phyloP scores from a whole-genome alignment of 2,113 vertebrate genomes.

The Oreocharis arfaki region DNA sequence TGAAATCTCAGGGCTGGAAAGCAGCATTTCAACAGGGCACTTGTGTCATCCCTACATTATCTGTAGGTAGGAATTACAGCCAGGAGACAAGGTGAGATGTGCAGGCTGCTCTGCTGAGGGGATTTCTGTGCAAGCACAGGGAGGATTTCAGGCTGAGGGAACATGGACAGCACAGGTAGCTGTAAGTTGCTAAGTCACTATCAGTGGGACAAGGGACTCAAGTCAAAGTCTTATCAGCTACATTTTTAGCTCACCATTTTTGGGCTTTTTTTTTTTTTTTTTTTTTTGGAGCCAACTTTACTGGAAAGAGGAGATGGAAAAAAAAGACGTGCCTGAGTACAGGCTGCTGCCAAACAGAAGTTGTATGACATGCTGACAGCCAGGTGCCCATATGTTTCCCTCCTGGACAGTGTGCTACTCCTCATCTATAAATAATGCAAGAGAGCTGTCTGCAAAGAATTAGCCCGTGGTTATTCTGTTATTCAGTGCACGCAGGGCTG shows the following conservation, averaged over 20 bases:
- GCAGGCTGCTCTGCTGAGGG: neutral
- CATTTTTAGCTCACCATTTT: neutral
- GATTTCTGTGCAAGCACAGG: neutral
- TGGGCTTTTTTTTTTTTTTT: neutral
- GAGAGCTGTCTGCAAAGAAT: neutral
- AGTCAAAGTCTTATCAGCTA: neutral
- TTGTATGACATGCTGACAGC: neutral
- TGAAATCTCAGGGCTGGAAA: neutral
- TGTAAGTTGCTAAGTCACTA: neutral
- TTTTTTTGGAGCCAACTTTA: neutral
- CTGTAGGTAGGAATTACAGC: neutral
- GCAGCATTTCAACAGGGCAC: neutral
- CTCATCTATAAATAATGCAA: neutral
- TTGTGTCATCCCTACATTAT: neutral
- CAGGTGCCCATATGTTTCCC: neutral
- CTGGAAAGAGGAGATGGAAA: neutral
- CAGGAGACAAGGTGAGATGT: neutral
- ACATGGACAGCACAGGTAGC: accelerated
- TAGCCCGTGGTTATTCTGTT: neutral
- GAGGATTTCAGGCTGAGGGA: neutral
- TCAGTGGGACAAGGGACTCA: neutral
- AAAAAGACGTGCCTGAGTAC: neutral
- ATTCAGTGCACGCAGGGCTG: neutral
- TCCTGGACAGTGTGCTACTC: neutral
- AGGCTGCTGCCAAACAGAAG: neutral